Base-by-base conservation (phyloP, 2,888 invertebrate genomes). In the Steromphala cineraria region DNA sequence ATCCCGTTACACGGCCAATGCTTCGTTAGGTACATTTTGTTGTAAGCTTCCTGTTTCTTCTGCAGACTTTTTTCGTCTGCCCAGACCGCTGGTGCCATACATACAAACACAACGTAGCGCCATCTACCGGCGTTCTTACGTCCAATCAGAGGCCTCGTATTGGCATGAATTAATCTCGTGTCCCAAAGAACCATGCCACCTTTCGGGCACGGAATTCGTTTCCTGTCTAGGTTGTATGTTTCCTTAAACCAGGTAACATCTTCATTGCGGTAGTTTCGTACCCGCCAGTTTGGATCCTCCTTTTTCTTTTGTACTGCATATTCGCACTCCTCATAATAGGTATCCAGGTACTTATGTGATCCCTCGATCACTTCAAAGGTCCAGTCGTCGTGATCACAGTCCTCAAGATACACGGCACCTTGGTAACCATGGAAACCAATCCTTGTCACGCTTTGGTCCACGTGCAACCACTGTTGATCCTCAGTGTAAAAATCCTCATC, bases 131-230 rank as follows among this genome's bases (percentile, higher is more conserved):
- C 82, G 56, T 85, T 78, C 5, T 40, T 53, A 7, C 92, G 85
- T 1, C 87, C 87, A 67, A 83, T 76, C 7, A 83, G 28, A 5
- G 91, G 90, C 10, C 86, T 82, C n/a, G 89, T 88, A 76, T 91
- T 91, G 7, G 90, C 91, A 78, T 92, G 92, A 2, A 91, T 84
- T 2, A 88, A 84, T 55, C 92, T 82, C 0, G 92, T 91, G 74
- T 92, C 91, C 92, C 92, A 92, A 10, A 92, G 81, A 2, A 91
- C 86, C 83, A 92, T 87, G 5, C 90, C 90, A 0, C 92, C 92
- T 79, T 89, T 89, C 0, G 91, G 89, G 15, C 89, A 89, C 0
- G 90, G 83, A 13, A 91, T 84, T 31, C 90, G 82, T 67, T 84
- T 87, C 2, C 85, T 74, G 31, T 19, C 36, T 78, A 90, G 90